A percentile compares a stretch with the other conserved stretches of the same genome.
phyloP scores from a whole-genome alignment of 2,797 vertebrate species.

The Emydoidea blandingii region DNA sequence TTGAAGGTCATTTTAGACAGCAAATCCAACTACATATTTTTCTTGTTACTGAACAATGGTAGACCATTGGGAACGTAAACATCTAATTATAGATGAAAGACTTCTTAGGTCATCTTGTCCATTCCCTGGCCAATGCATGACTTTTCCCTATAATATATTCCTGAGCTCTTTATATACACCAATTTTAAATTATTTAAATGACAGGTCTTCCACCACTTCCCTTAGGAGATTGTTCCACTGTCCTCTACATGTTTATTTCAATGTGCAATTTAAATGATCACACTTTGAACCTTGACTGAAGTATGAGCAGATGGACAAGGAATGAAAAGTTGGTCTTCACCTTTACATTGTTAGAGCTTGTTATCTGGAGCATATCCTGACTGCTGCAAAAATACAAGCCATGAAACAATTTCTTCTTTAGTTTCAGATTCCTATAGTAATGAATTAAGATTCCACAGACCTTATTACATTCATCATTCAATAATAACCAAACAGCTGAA shows the following conservation, averaged over 20 bases:
- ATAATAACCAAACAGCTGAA: not conserved
- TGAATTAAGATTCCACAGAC: not conserved
- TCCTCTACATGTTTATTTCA: slow-evolving; percentile 8
- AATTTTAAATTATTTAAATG: slow-evolving; percentile 19
- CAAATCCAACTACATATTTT: not conserved
- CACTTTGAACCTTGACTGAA: not conserved
- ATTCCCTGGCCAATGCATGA: not conserved
- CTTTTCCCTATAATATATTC: not conserved
- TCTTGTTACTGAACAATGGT: not conserved
- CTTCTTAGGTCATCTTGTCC: not conserved
- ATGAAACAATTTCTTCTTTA: not conserved
- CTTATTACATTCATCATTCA: not conserved
- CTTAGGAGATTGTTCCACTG: not conserved
- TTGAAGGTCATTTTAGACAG: not conserved
- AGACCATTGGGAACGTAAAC: not conserved
- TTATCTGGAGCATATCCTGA: not conserved
- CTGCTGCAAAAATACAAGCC: not conserved
- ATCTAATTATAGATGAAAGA: slow-evolving; percentile 7
- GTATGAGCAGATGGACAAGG: not conserved
- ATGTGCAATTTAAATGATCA: not conserved
- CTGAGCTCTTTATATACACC: not conserved
- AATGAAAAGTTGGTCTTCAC: not conserved
- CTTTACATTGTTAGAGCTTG: not conserved
- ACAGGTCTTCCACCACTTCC: not conserved
- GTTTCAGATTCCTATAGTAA: not conserved